Base-by-base conservation (phyloP, 2,113 vertebrate species). In the Triplophysa siluroides region DNA sequence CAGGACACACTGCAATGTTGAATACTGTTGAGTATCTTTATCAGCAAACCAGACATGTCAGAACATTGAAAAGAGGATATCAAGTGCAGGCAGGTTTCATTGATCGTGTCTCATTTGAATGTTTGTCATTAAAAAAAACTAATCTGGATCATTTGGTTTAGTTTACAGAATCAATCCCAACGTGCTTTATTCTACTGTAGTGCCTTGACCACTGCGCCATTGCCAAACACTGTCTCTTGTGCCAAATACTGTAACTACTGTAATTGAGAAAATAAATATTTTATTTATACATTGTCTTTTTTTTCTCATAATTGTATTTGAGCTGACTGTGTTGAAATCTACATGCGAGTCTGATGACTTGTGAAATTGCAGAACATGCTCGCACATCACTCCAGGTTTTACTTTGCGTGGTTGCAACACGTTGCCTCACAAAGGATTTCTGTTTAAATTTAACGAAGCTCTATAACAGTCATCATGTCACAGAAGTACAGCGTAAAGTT, bases 191-290 rank as follows among this genome's bases (percentile, higher is more conserved):
- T 73, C 70, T 81, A 68, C 75, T 85, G 83, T 78, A 66, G 76
- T 80, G 63, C 83, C 63, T 84, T 56, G 77, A 80, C 86, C 84
- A 88, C 87, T 86, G 83, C 58, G 80, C 83, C 54, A 77, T 45
- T 83, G 80, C 81, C 80, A 80, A 84, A 87, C 83, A 82, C 78
- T 71, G 77, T 79, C 83, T 78, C 61, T 64, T 65, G 83, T 88
- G 83, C 84, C 85, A 87, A 87, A 88, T 74, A 86, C 84, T 56
- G 70, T 70, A 79, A 78, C 56, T 78, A 33, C 56, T 83, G 33
- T 38, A 38, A 76, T 82, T 70, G 71, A 78, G 43, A 78, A 85
- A 85, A 84, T 71, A 78, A 85, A 82, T 82, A 84, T 86, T 85
- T 86, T 85, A 85, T 86, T 86, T 87, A 84, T 86, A 82, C 58